Evolutionary conservation across 2,797 vertebrate species (phyloP).

Genomic region (Spinibarbus caldwelli): DNA sequence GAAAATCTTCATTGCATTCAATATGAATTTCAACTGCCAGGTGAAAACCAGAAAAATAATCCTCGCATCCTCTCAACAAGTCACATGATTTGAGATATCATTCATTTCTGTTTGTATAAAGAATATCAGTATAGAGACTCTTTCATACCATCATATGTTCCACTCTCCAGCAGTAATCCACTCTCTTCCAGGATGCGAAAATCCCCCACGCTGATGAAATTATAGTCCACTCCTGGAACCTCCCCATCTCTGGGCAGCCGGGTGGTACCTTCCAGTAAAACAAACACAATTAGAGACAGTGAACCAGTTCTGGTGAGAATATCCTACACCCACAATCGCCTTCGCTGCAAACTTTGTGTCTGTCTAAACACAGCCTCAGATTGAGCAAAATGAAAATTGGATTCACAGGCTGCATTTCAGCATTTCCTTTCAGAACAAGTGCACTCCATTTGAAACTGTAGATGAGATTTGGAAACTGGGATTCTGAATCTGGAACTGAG

Average conservation of each 20-base stretch:
- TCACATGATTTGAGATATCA: neutral
- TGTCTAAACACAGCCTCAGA: conserved; percentile 21
- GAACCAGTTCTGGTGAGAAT: too few relatives aligned
- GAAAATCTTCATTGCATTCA: neutral
- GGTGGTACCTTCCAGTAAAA: conserved; percentile 87
- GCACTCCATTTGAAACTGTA: conserved; percentile 13
- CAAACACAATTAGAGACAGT: conserved; percentile 29
- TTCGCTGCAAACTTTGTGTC: conserved; percentile 19
- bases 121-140: neutral
- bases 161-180: conserved; percentile 94
- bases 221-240: conserved; percentile 98
- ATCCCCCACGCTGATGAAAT: conserved; percentile 96
- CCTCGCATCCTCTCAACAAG: neutral
- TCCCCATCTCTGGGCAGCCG: conserved; percentile 96
- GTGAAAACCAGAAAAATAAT: neutral
- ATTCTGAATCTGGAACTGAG: conserved; percentile 3
- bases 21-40: neutral
- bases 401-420: conserved; percentile 15
- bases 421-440: conserved; percentile 22
- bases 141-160: conserved; percentile 95
- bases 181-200: conserved; percentile 96
- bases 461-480: neutral
- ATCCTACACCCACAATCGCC: conserved; percentile 34
- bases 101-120: neutral
- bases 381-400: neutral